A percentile compares a stretch with the other conserved stretches of the same genome.
Conservation (phyloP, 2,888 invertebrate genomes). For the Drosophila gaucha region DNA sequence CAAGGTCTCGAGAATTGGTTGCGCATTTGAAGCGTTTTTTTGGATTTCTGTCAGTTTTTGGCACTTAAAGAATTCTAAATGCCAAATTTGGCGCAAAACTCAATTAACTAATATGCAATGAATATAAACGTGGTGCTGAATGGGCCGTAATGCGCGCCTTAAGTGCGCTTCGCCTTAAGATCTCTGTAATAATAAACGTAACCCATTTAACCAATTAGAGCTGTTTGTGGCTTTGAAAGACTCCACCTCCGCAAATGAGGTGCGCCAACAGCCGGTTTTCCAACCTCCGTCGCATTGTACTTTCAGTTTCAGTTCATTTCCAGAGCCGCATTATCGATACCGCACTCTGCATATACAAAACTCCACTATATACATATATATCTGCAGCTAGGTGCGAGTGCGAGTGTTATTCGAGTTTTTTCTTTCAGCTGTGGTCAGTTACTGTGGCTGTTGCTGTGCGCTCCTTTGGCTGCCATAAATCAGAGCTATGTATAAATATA, state of each 20-base stretch:
- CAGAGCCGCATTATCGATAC: conserved; percentile 45
- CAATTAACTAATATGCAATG: conserved; percentile 60
- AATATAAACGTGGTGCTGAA: conserved; percentile 27
- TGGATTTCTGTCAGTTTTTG: not conserved
- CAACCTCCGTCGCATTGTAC: conserved; percentile 43
- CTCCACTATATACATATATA: not conserved
- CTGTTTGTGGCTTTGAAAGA: conserved; percentile 45
- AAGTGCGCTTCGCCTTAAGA: conserved; percentile 41
- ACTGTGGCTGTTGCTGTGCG: conserved; percentile 13
- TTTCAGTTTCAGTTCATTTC: conserved; percentile 67
- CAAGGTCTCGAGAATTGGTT: conserved; percentile 59
- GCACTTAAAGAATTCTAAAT: conserved; percentile 29
- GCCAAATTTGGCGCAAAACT: conserved; percentile 24
- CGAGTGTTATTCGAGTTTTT: not conserved
- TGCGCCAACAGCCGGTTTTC: conserved; percentile 51
- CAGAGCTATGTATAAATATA: conserved; percentile 15
- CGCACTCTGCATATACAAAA: conserved; percentile 5
- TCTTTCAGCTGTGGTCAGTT: conserved; percentile 24
- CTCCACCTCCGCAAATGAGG: conserved; percentile 72
- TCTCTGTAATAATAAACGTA: conserved; percentile 44
- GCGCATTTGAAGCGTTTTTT: conserved; percentile 38
- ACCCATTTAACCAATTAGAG: conserved; percentile 66
- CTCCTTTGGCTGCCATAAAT: conserved; percentile 48
- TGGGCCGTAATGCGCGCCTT: conserved; percentile 53
- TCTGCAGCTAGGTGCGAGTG: not conserved